Evolutionary conservation across 2,888 invertebrate species (phyloP).

Genomic region (Dioctria rufipes): DNA sequence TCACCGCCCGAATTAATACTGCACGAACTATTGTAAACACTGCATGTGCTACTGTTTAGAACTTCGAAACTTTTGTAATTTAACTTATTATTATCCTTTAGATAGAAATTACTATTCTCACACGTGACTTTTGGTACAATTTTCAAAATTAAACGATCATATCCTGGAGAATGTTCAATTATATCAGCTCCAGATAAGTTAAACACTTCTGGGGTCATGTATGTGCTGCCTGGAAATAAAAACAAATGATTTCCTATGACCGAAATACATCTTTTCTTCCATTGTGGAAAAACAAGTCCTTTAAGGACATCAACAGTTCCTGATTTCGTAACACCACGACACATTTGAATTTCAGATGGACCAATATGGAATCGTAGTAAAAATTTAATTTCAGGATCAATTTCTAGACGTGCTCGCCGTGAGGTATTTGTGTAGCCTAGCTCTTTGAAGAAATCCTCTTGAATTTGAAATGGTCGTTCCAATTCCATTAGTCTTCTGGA

Average conservation of each 20-base stretch:
- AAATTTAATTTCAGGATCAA: constrained; percentile 78
- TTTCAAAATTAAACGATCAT: constrained; percentile 71
- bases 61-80: constrained; percentile 56
- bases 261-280: constrained; percentile 76
- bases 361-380: constrained; percentile 77
- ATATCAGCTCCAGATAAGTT: constrained; percentile 62
- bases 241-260: constrained; percentile 76
- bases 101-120: constrained; percentile 58
- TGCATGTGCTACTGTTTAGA: constrained; percentile 61
- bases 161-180: constrained; percentile 61
- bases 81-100: constrained; percentile 59
- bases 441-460: constrained; percentile 75
- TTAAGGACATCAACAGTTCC: constrained; percentile 75
- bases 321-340: constrained; percentile 70
- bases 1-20: constrained; percentile 68
- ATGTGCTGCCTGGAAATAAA: constrained; percentile 72
- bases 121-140: constrained; percentile 67
- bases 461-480: constrained; percentile 76
- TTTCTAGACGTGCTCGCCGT: constrained; percentile 76
- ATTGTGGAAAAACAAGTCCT: constrained; percentile 80
- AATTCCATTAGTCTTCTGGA: constrained; percentile 74
- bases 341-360: constrained; percentile 74
- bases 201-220: constrained; percentile 62
- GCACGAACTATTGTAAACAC: constrained; percentile 58
- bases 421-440: constrained; percentile 76